phyloP scores from a whole-genome alignment of 2,797 vertebrate species.

The Gastrophryne carolinensis region DNA sequence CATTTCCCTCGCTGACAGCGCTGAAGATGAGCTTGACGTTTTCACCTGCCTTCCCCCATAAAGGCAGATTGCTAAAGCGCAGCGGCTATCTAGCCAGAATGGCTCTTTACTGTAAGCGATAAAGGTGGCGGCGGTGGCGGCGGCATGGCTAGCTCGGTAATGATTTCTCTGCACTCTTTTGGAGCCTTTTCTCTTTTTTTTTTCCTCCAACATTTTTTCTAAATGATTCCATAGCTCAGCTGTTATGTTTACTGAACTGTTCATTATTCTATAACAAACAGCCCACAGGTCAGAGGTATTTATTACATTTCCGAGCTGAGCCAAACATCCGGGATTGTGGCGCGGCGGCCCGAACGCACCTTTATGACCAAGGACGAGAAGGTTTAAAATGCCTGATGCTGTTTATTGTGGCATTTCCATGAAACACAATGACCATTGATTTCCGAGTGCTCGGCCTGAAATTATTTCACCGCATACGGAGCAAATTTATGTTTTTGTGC shows the following conservation, averaged over 20 bases:
- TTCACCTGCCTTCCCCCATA: constrained; percentile 17
- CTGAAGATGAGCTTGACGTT: constrained; percentile 16
- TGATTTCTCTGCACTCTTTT: background rate
- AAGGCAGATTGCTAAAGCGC: background rate
- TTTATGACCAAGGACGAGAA: background rate
- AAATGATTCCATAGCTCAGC: constrained; percentile 16
- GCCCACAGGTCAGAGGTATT: constrained; percentile 17
- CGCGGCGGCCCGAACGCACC: background rate
- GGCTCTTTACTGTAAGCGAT: constrained; percentile 22
- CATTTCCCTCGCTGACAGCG: constrained; percentile 12
- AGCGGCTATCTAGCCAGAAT: background rate
- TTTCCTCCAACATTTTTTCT: background rate
- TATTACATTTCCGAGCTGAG: background rate
- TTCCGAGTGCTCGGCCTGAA: background rate
- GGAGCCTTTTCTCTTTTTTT: background rate
- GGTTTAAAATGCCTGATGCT: background rate
- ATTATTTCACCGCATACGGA: background rate
- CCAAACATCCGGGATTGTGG: background rate
- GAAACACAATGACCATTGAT: background rate
- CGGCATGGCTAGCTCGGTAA: background rate
- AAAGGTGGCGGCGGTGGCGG: background rate
- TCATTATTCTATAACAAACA: constrained; percentile 33
- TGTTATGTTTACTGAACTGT: background rate
- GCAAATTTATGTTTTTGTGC: background rate
- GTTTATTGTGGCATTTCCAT: background rate